Percentiles rank a stretch among this genome's conserved stretches.
phyloP scores from a whole-genome alignment of 2,113 vertebrate genomes.

The Gymnogyps californianus region DNA sequence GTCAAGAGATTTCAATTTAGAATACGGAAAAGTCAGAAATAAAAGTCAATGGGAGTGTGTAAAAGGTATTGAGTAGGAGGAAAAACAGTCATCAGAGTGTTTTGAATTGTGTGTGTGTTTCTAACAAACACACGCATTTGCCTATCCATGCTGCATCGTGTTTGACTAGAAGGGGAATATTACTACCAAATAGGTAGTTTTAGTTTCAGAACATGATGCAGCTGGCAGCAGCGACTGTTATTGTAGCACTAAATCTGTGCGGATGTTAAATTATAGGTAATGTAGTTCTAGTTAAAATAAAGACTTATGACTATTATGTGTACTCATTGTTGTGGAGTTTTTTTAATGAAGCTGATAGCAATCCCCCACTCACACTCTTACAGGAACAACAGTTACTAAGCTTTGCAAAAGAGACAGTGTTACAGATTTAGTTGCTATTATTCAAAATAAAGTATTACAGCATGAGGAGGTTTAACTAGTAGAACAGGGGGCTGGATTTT shows the following conservation, averaged over 20 bases:
- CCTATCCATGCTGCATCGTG: background rate
- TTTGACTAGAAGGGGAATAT: background rate
- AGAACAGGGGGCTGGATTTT: background rate
- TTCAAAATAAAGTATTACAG: background rate
- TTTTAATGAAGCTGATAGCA: background rate
- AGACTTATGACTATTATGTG: background rate
- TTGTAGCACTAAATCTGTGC: conserved; percentile 32
- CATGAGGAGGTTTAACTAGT: background rate
- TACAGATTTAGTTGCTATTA: background rate
- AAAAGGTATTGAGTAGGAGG: conserved; percentile 16
- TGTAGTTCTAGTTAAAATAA: background rate
- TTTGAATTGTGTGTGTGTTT: background rate
- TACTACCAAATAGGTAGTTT: background rate
- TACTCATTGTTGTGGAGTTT: background rate
- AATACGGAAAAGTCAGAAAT: conserved; percentile 15
- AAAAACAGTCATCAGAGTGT: background rate
- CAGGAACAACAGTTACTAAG: background rate
- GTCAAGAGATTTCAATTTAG: background rate
- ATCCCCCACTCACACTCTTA: background rate
- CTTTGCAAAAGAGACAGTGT: background rate
- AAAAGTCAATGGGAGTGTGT: background rate
- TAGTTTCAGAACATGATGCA: conserved; percentile 29
- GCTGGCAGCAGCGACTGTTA: background rate
- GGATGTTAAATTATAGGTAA: background rate
- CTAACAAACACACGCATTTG: background rate